Conservation (phyloP, 2,888 invertebrate species). For the Drosophila aldrichi region DNA sequence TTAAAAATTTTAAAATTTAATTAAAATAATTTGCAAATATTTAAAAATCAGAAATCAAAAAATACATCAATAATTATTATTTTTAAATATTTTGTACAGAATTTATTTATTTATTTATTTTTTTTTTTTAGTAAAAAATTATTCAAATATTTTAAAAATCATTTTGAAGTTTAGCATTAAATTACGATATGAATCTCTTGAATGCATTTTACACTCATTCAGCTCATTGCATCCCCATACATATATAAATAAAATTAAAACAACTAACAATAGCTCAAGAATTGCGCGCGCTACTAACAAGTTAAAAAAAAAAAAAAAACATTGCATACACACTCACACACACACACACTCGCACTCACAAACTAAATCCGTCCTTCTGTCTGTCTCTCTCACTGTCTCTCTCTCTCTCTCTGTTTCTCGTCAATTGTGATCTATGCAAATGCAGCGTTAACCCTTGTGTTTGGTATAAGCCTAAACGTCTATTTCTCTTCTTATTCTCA, state of each 20-base stretch:
- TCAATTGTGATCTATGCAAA: slow-evolving; percentile 20
- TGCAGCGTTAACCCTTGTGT: slow-evolving; percentile 39
- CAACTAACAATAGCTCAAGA: slow-evolving; percentile 47
- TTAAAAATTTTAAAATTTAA: too few species aligned
- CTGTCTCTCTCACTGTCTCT: slow-evolving; percentile 42
- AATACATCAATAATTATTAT: too few species aligned
- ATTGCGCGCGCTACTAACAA: slow-evolving; percentile 69
- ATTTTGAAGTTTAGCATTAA: not conserved
- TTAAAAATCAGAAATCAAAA: too few species aligned
- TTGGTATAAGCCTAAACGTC: slow-evolving; percentile 79
- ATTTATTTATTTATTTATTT: too few species aligned
- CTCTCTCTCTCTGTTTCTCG: slow-evolving; percentile 28
- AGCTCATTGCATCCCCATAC: slow-evolving; percentile 46
- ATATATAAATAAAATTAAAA: slow-evolving; percentile 1
- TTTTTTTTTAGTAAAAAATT: too few species aligned
- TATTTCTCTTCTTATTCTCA: slow-evolving; percentile 83
- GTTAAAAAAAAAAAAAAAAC: not conserved
- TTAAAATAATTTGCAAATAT: too few species aligned
- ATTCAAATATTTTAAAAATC: too few species aligned
- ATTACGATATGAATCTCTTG: slow-evolving; percentile 10
- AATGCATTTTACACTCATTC: slow-evolving; percentile 17
- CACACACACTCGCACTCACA: slow-evolving; percentile 5
- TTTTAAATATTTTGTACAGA: not conserved
- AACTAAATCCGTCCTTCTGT: slow-evolving; percentile 29
- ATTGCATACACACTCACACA: slow-evolving; percentile 18